These are phyloP conservation scores for Saxidomus purpurata DNA, from an alignment of 1,140 invertebrate genomes.

Conservation along the genomic window DNA sequence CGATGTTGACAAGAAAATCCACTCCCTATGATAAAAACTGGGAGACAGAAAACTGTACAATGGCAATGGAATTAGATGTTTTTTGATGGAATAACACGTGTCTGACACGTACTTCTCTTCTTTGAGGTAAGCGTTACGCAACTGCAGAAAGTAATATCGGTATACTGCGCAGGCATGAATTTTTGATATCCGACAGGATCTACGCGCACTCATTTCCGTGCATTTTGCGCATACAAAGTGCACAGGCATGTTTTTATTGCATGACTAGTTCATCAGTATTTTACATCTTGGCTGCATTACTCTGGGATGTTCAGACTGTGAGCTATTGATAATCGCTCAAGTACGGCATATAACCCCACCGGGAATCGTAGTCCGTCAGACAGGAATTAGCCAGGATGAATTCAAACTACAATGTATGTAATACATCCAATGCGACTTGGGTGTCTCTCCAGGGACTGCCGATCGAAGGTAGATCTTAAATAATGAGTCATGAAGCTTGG, in stretches of 20 bases:
- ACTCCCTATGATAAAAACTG: no score
- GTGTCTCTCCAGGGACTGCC: background rate
- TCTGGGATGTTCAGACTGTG: background rate
- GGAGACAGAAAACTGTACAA: no score
- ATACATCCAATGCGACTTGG: background rate
- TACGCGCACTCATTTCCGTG: background rate
- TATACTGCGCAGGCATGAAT: background rate
- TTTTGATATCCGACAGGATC: background rate
- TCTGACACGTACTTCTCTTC: no score
- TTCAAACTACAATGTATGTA: background rate
- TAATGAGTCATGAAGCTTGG: background rate
- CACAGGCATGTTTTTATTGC: background rate
- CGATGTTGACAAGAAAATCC: no score
- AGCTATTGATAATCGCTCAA: slow-evolving; percentile 11
- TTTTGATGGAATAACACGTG: no score
- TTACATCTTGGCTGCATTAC: background rate
- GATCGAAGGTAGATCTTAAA: background rate
- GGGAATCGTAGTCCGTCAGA: background rate
- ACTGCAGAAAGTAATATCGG: no score
- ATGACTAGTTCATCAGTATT: background rate
- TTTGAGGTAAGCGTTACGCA: no score
- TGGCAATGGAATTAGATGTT: no score
- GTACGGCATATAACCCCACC: background rate
- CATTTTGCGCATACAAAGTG: background rate
- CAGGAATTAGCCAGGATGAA: slow-evolving; percentile 17